Conservation (phyloP, 2,113 vertebrate species). For the Carollia perspicillata region DNA sequence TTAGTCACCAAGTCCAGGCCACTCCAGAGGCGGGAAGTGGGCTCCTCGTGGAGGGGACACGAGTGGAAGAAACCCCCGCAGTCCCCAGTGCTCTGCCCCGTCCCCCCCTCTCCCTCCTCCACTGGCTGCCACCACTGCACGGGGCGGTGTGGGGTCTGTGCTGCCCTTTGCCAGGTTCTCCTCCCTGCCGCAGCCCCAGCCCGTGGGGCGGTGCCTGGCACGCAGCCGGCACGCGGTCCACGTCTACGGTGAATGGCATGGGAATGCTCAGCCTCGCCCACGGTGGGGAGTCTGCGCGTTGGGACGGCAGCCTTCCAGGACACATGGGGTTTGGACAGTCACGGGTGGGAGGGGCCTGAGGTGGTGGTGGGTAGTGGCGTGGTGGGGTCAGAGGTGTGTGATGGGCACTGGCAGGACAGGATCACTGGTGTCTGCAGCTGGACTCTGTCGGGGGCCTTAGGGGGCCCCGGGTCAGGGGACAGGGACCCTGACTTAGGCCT, state of each 20-base stretch:
- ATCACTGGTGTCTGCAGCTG: accelerated
- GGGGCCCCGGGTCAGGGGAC: not conserved
- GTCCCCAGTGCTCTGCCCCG: accelerated
- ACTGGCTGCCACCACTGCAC: no score
- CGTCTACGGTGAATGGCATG: no score
- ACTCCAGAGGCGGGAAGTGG: not conserved
- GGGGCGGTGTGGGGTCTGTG: no score
- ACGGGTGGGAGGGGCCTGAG: not conserved
- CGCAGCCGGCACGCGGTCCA: no score
- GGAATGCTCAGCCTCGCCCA: no score
- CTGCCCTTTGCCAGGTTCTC: no score
- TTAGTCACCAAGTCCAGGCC: not conserved
- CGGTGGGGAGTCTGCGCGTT: accelerated
- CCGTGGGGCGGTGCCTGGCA: accelerated
- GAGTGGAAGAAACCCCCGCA: accelerated
- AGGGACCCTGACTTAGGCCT: not conserved
- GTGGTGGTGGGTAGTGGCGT: not conserved
- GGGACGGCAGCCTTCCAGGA: not conserved
- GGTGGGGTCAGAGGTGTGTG: accelerated
- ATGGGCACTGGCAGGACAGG: accelerated
- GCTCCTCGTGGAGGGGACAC: not conserved
- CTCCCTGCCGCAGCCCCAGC: not conserved
- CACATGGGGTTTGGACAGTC: not conserved
- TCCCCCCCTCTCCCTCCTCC: accelerated
- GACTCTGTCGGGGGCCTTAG: not conserved